Evolutionary conservation across 2,888 invertebrate species (phyloP).

Genomic region (Saturnia pavonia): DNA sequence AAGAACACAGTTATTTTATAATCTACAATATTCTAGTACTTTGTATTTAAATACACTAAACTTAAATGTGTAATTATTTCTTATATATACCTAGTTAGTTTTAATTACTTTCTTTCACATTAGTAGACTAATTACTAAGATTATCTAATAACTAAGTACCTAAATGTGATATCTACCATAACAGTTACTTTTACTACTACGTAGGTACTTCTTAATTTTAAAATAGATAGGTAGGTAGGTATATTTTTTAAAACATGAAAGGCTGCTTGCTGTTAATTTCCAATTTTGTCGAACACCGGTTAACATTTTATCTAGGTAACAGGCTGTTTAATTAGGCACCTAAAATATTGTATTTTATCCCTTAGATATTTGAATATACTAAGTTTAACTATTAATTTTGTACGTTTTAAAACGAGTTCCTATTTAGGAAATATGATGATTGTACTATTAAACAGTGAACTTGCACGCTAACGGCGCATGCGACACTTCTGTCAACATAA

Average conservation of each 20-base stretch:
- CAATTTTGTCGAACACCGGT: not conserved
- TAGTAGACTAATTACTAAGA: not conserved
- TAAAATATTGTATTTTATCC: not conserved
- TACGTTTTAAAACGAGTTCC: too few species aligned
- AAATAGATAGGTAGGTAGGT: not conserved
- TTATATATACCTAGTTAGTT: not conserved
- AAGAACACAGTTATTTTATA: not conserved
- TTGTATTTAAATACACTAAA: too few species aligned
- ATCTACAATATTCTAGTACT: too few species aligned
- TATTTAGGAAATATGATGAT: too few species aligned
- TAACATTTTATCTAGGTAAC: not conserved
- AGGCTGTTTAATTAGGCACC: too few species aligned
- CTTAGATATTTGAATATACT: not conserved
- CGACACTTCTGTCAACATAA: conserved; percentile 31
- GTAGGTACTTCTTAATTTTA: not conserved
- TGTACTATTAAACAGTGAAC: not conserved
- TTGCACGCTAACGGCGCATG: conserved; percentile 53
- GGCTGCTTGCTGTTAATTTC: not conserved
- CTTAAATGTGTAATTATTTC: not conserved
- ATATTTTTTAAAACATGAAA: too few species aligned
- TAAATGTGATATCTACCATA: not conserved
- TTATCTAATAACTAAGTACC: not conserved
- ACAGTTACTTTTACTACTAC: not conserved
- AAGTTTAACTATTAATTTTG: too few species aligned
- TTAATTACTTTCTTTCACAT: not conserved